Conservation (phyloP, 1,140 invertebrate species). For the Hetaerina americana region DNA sequence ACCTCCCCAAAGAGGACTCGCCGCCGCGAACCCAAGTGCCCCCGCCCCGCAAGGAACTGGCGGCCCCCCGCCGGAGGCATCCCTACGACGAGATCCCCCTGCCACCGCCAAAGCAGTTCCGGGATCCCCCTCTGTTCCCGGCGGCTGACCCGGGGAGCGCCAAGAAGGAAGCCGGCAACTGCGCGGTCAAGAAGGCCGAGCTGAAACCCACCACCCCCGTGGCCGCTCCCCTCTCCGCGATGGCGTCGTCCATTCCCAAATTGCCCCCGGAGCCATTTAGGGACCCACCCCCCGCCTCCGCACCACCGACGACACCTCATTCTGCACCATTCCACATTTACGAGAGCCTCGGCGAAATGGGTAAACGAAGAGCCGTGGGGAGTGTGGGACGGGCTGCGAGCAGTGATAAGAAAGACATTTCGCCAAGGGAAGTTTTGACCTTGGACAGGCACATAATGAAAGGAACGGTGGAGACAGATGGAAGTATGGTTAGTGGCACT, state of each 20-base stretch:
- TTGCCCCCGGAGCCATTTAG: constrained; percentile 48
- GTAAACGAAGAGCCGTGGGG: neutral
- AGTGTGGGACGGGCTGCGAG: neutral
- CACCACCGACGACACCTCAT: neutral
- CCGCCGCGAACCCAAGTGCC: neutral
- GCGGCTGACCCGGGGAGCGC: constrained; percentile 20
- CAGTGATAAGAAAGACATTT: neutral
- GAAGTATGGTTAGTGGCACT: neutral
- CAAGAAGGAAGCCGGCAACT: constrained; percentile 8
- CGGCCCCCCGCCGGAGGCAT: constrained; percentile 30
- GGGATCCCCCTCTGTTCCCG: constrained; percentile 42
- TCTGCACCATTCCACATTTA: neutral
- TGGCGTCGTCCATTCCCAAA: constrained; percentile 23
- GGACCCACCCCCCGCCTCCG: constrained; percentile 32
- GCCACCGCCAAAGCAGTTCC: constrained; percentile 71
- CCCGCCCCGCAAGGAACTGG: constrained; percentile 3
- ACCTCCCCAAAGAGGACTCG: neutral
- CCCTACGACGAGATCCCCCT: constrained; percentile 59
- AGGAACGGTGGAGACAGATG: neutral
- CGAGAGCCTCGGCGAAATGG: neutral
- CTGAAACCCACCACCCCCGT: constrained; percentile 69
- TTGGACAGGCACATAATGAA: neutral
- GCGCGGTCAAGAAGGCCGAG: constrained; percentile 42
- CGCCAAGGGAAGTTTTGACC: neutral
- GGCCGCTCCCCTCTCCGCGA: constrained; percentile 40